Evolutionary conservation across 2,888 invertebrate species (phyloP), one percentile per base, ranked within the genome.

Genomic region (Papilio protenor): DNA sequence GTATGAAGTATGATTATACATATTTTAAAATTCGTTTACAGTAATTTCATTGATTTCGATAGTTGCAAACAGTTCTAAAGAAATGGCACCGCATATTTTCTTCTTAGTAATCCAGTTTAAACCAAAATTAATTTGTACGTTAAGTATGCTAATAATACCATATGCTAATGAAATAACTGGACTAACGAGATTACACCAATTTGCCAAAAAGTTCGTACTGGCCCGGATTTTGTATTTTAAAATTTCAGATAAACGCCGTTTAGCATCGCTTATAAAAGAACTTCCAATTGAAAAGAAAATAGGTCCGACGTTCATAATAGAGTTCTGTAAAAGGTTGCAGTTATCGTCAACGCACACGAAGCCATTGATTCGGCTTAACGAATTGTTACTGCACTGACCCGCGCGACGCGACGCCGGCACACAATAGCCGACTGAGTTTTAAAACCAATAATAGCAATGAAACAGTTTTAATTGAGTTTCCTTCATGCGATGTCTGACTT

Each of bases 301-400:
- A 66, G n/a, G n/a, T n/a, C 40, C 66, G 10, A 66, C 40, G 64
- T 64, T 64, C 64, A 66, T 66, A 66, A 66, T 66, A 66, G 66
- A 18, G 33, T 40, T 66, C 18, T 16, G 40, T 66, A 40, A 66
- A 66, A 45, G 33, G 40, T 40, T 66, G 66, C 52, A 66, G 64
- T 75, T 75, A 75, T 75, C 64, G 64, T 23, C 66, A 52, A 33
- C 52, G 52, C 66, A 75, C 74, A 75, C 55, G 52, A 21, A 66
- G 64, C 23, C 55, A 75, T 75, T 66, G 66, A 75, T 66, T 66
- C 52, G 66, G 55, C 75, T 75, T 75, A 75, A 75, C 66, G 66
- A 75, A 40, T 75, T 75, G 64, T 75, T 66, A 40, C 66, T 66
- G 66, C 66, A n/a, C 66, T 66, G 40, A 66, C 66, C 66, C 66